Base-by-base conservation (phyloP, 2,797 vertebrate species). In the Mionectes olivaceus region DNA sequence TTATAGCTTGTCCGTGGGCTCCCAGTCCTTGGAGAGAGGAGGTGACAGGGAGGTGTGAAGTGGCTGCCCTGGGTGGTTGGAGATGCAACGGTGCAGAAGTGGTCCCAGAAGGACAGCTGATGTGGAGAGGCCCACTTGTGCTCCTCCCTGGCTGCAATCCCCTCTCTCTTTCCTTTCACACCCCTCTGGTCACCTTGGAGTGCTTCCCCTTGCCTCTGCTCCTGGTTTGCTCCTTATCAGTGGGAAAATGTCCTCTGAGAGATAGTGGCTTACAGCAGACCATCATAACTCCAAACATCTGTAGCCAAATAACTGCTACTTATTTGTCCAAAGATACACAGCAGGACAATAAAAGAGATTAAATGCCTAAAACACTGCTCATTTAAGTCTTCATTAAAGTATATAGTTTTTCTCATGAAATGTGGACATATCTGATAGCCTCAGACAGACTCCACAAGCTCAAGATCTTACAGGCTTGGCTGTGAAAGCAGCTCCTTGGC, bases 401-500 rank as follows among this genome's bases (percentile, higher is more conserved):
- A 13, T 55, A 19, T 44, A 19, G 28, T 32, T 90, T 91, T 86
- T 71, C 33, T 77, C 15, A 41, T 65, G 49, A 77, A 74, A 60
- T 2, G 5, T 56, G 53, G 22, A 64, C 0, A 0, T 77, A 49
- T 59, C 47, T 50, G 77, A 74, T 55, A 24, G 10, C 44, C 30
- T 91, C 37, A 88, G 52, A 80, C 49, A 1, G 2, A 70, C 61
- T 37, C 33, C 53, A 52, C 35, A 69, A 85, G 52, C 56, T 87
- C 60, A 83, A 85, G 32, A 79, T 77, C 50, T 71, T 73, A 68
- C 41, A 89, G 49, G 27, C 69, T 85, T 63, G 30, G 24, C 76
- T 95, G 69, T 87, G 53, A 68, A n/a, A 89, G 25, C 39, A 82
- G 46, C 28, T 88, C 50, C 89, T 91, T 84, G 70, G 76, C 57